Evolutionary conservation across 2,113 vertebrate genomes (phyloP), one percentile per base, ranked within the genome.

Genomic region (Mesembrinibis cayennensis): DNA sequence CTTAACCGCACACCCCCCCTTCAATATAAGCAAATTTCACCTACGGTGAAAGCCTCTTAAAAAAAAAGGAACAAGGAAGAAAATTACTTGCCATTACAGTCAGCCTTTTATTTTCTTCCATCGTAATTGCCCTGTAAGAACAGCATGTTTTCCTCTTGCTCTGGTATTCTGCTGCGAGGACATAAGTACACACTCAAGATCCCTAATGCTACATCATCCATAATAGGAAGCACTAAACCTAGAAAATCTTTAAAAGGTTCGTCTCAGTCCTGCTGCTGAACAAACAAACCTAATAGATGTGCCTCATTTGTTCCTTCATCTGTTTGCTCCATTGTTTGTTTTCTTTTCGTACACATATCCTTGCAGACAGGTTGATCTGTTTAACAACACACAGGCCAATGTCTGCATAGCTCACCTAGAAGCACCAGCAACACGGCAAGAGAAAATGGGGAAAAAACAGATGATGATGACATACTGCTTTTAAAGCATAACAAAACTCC

Each of bases 151-250:
- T 95, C 52, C 52, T 84, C 30, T 81, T 66, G 42, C 38, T 76
- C n/a, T 67, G 65, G 32, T 78, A 42, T 91, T 74, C 38, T 0
- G 0, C 50, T 58, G n/a, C 0, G 7, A 92, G 77, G 47, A 93
- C 77, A 19, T 47, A 50, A 74, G 47, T 66, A 84, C 52, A 65
- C 44, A 15, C 52, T 80, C 74, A 76, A 84, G 50, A 70, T 88
- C 65, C 49, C 62, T 53, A 44, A 30, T 36, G 65, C 84, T 63
- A 32, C 3, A 3, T 63, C 50, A 59, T 26, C 55, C 36, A 2
- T 13, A 45, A 34, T 14, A 80, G 78, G 81, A 93, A 96, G 73
- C 90, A 77, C 52, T 94, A 90, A 91, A 90, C 63, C n/a, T 85
- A 52, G 56, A 40, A 80, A 63, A 59, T 72, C 44, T 94, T 73